Evolutionary conservation across 2,888 invertebrate species (phyloP).

Genomic region (Meta bourneti): DNA sequence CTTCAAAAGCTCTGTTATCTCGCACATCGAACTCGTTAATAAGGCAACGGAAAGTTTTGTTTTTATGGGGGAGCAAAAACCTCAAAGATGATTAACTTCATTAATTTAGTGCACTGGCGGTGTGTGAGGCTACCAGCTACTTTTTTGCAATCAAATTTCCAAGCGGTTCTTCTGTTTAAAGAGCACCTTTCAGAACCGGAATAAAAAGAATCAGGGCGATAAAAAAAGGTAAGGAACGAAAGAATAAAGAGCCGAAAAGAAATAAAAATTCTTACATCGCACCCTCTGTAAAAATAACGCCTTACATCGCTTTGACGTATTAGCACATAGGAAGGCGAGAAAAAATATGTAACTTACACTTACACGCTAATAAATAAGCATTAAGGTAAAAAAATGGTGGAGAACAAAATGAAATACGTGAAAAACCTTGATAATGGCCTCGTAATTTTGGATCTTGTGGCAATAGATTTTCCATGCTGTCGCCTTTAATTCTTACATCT

Average conservation of each 20-base stretch:
- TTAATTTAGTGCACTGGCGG: conserved; percentile 37
- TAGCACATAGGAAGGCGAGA: conserved; percentile 31
- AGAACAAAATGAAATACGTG: conserved; percentile 21
- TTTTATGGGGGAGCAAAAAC: conserved; percentile 29
- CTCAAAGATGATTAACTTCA: conserved; percentile 59
- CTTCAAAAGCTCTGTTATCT: conserved; percentile 54
- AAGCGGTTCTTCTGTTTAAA: conserved; percentile 27
- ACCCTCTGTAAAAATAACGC: conserved; percentile 41
- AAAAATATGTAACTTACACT: conserved; percentile 64
- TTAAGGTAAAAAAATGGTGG: conserved; percentile 15
- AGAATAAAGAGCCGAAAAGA: background rate
- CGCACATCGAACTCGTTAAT: conserved; percentile 27
- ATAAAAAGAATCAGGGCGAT: background rate
- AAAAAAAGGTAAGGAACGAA: background rate
- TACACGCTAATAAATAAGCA: conserved; percentile 62
- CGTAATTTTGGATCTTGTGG: conserved; percentile 52
- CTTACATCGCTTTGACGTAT: conserved; percentile 43
- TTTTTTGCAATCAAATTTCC: conserved; percentile 47
- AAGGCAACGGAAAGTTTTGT: conserved; percentile 44
- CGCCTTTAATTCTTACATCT: conserved; percentile 30
- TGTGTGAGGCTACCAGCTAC: background rate
- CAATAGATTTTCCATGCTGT: conserved; percentile 49
- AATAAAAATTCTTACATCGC: background rate
- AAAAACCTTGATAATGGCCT: conserved; percentile 58
- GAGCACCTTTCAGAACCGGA: background rate